phyloP scores from a whole-genome alignment of 2,113 vertebrate genomes.

The Dicaeum eximium region DNA sequence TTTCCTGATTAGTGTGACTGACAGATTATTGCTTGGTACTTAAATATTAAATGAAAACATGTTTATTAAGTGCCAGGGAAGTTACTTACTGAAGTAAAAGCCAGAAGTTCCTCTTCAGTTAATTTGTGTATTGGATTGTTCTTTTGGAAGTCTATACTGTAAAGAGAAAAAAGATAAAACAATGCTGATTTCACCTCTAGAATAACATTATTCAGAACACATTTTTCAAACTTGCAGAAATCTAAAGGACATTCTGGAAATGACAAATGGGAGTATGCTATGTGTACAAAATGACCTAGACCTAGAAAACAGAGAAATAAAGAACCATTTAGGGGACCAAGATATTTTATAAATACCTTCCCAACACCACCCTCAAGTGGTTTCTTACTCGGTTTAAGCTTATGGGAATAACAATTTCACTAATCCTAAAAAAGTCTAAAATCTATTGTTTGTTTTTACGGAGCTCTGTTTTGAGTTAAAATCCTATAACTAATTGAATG shows the following conservation, averaged over 20 bases:
- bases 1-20: background rate
- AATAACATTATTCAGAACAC: background rate
- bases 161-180: background rate
- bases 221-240: background rate
- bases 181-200: background rate
- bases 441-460: background rate
- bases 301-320: background rate
- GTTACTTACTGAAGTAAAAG: slow-evolving; percentile 89
- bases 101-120: slow-evolving; percentile 90
- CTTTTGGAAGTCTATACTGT: slow-evolving; percentile 90
- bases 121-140: slow-evolving; percentile 93
- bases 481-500: background rate
- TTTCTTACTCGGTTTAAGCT: background rate
- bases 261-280: background rate
- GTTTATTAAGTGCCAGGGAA: background rate
- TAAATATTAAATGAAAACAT: background rate
- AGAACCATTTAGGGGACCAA: background rate
- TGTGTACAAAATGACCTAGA: background rate
- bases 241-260: background rate
- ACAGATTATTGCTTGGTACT: background rate
- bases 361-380: background rate
- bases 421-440: background rate
- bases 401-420: background rate
- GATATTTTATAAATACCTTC: background rate
- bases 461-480: background rate